Conservation (phyloP, 2,113 vertebrate genomes). For the Brachyistius frenatus region DNA sequence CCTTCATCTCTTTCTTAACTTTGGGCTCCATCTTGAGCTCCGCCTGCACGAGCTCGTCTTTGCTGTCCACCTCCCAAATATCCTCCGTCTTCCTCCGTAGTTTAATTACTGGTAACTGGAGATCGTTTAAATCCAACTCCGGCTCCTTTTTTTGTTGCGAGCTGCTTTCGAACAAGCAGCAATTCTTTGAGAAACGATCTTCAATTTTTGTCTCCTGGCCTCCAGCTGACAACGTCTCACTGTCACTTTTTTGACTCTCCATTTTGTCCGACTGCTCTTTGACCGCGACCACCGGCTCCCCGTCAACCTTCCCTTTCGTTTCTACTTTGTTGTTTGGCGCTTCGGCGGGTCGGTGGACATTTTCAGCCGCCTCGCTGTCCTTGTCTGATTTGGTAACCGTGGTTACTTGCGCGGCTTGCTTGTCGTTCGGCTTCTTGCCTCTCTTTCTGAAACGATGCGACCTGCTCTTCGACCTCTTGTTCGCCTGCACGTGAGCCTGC, state of each 20-base stretch:
- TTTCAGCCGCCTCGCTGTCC: not conserved
- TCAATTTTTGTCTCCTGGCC: constrained; percentile 62
- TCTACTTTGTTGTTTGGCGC: constrained; percentile 2
- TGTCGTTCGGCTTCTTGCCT: constrained; percentile 46
- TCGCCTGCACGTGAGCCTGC: constrained; percentile 77
- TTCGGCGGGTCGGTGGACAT: not conserved
- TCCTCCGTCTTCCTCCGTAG: constrained; percentile 79
- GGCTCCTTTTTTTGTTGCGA: constrained; percentile 57
- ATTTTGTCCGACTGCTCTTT: constrained; percentile 20
- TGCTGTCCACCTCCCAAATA: constrained; percentile 82
- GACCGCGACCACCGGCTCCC: not conserved
- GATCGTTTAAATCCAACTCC: constrained; percentile 34
- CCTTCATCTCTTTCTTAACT: constrained; percentile 46
- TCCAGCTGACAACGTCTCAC: not conserved
- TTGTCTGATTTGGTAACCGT: not conserved
- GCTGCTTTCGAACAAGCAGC: constrained; percentile 65
- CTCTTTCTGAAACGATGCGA: constrained; percentile 72
- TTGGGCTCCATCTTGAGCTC: constrained; percentile 43
- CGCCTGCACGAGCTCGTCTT: constrained; percentile 41
- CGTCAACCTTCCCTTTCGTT: constrained; percentile 23
- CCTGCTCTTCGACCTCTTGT: constrained; percentile 73
- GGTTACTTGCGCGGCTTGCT: not conserved
- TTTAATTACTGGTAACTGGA: constrained; percentile 77
- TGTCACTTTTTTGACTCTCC: not conserved
- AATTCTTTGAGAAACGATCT: constrained; percentile 55